Evolutionary conservation across 2,888 invertebrate genomes (phyloP), one percentile per base, ranked within the genome.

Genomic region (Boloria selene): DNA sequence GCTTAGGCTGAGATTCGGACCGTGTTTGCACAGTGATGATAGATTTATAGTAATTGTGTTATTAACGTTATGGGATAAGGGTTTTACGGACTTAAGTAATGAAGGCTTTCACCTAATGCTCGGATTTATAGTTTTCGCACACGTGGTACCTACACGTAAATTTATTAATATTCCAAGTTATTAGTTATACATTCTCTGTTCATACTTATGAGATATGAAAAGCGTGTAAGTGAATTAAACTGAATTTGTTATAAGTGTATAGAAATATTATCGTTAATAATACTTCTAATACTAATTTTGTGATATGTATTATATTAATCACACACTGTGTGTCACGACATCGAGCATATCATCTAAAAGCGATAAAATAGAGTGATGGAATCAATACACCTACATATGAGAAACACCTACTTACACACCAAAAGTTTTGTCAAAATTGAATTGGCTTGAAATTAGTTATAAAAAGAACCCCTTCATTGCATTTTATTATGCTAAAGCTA

Each of bases 21-120:
- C 85, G 83, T 90, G 90, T 91, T 91, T 92, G 89, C 80, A 82
- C 85, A 85, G 88, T 85, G 90, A 91, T 92, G 92, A 92, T 92
- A 92, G 92, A 92, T 92, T 92, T 92, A 92, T 92, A 90, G 92
- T 92, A 91, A 92, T 91, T 92, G 91, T 91, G 92, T 92, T 92
- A 92, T 91, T 92, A 92, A 90, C 90, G 90, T 91, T 92, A 91
- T 89, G 90, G 91, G 90, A 87, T 91, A 90, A 92, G 91, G 92
- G 91, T 90, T 91, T 91, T 89, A 90, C 88, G 89, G 88, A 85
- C 89, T 90, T 91, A 90, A 90, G 90, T 91, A 91, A 91, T 89
- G 90, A 90, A 90, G 82, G 90, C 87, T 87, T 85, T 88, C 80
- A 87, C 86, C 84, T 90, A 91, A 92, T 90, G 81, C 89, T 77